These are phyloP conservation scores for Rotaria macrura DNA, from an alignment of 2,888 invertebrate genomes.

Conservation along the genomic window DNA sequence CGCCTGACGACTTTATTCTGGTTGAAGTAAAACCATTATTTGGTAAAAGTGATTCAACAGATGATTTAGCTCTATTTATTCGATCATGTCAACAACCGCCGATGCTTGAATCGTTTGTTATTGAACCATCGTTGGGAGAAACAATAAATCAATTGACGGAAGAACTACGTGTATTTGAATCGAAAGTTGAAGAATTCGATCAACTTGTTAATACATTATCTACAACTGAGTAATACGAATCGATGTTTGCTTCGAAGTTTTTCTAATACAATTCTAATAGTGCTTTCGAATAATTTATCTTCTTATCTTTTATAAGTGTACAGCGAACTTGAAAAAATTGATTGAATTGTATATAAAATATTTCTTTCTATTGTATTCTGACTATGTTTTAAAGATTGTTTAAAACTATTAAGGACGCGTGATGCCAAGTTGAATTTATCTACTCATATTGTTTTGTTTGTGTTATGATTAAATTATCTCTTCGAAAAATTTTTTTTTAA, in stretches of 20 bases:
- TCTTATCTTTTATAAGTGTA: background rate
- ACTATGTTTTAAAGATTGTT: background rate
- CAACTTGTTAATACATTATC: constrained; percentile 61
- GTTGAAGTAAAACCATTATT: constrained; percentile 54
- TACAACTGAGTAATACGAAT: background rate
- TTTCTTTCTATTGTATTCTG: too few relatives aligned
- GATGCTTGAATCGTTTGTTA: constrained; percentile 53
- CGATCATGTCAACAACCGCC: constrained; percentile 68
- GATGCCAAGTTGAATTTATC: background rate
- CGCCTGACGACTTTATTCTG: constrained; percentile 60
- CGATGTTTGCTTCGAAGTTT: background rate
- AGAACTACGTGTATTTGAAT: constrained; percentile 65
- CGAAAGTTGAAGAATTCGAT: constrained; percentile 65
- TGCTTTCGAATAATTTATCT: background rate
- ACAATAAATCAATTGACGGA: constrained; percentile 59
- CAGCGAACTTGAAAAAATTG: background rate
- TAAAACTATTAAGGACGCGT: background rate
- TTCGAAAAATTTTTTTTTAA: too few relatives aligned
- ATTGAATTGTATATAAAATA: background rate
- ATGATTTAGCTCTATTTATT: constrained; percentile 68
- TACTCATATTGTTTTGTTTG: too few relatives aligned
- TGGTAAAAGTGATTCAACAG: constrained; percentile 50
- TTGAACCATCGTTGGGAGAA: constrained; percentile 39
- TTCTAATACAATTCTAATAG: background rate
- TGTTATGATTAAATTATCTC: too few relatives aligned